phyloP scores from a whole-genome alignment of 1,140 invertebrate species.

The Carcinoscorpius rotundicauda region DNA sequence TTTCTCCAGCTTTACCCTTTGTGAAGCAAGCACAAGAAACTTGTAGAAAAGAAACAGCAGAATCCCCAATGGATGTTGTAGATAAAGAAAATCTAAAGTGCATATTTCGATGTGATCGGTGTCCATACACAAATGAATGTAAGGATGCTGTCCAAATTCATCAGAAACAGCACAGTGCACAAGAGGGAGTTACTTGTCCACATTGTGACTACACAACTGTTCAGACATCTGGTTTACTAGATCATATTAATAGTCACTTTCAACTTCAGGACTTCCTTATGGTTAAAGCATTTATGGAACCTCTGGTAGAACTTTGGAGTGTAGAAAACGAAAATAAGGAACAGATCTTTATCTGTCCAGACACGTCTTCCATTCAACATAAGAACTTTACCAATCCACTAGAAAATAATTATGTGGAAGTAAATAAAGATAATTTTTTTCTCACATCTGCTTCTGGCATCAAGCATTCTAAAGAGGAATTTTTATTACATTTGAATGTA shows the following conservation, averaged over 20 bases:
- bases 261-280: slow-evolving; percentile 27
- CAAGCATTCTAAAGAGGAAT: too few species aligned
- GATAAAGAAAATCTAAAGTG: slow-evolving; percentile 36
- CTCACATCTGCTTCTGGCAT: too few species aligned
- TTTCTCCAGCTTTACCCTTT: too few species aligned
- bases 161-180: slow-evolving; percentile 50
- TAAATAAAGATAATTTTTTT: too few species aligned
- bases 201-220: slow-evolving; percentile 69
- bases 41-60: not conserved
- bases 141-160: slow-evolving; percentile 61
- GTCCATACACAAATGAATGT: slow-evolving; percentile 59
- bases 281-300: slow-evolving; percentile 2
- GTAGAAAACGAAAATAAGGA: too few species aligned
- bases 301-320: too few species aligned
- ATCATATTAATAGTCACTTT: slow-evolving; percentile 69
- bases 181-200: slow-evolving; percentile 48
- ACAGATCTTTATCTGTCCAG: too few species aligned
- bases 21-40: not conserved
- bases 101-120: slow-evolving; percentile 47
- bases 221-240: slow-evolving; percentile 59
- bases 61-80: slow-evolving; percentile 16
- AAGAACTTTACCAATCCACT: too few species aligned
- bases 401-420: too few species aligned
- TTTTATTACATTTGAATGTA: too few species aligned
- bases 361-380: too few species aligned